Conservation (phyloP, 2,888 invertebrate species). For the Phyllotreta striolata region DNA sequence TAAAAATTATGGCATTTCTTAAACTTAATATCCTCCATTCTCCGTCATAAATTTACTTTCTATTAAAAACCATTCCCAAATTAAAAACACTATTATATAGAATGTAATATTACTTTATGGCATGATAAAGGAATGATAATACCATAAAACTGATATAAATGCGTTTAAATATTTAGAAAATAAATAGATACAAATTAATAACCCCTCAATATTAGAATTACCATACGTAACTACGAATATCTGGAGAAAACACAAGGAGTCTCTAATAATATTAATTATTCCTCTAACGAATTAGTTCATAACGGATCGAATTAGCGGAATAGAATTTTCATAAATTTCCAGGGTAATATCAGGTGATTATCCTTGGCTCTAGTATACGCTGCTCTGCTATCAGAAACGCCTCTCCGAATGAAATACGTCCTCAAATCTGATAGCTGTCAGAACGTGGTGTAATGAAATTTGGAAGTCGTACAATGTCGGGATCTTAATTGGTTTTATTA, state of each 20-base stretch:
- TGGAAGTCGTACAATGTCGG: constrained; percentile 45
- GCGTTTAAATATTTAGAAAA: too few relatives aligned
- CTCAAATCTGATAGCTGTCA: constrained; percentile 36
- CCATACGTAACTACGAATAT: too few relatives aligned
- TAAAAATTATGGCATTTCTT: too few relatives aligned
- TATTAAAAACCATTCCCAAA: constrained; percentile 15
- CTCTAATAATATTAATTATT: constrained; percentile 1
- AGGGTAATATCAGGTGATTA: constrained; percentile 5
- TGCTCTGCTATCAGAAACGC: constrained; percentile 7
- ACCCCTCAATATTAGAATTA: too few relatives aligned
- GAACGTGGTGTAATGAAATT: constrained; percentile 43
- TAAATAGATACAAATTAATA: too few relatives aligned
- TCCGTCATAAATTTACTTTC: constrained; percentile 20
- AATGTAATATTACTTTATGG: background rate
- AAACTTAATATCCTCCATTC: constrained; percentile 9
- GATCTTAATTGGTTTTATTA: constrained; percentile 49
- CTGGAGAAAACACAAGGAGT: too few relatives aligned
- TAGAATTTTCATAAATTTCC: constrained; percentile 13
- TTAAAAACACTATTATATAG: constrained; percentile 24
- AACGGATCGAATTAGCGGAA: constrained; percentile 8
- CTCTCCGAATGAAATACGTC: constrained; percentile 36
- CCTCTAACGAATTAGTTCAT: background rate
- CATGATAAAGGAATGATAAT: too few relatives aligned
- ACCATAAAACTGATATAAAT: too few relatives aligned
- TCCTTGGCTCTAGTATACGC: constrained; percentile 2